phyloP scores from a whole-genome alignment of 2,113 vertebrate genomes.

The Callipepla squamata region DNA sequence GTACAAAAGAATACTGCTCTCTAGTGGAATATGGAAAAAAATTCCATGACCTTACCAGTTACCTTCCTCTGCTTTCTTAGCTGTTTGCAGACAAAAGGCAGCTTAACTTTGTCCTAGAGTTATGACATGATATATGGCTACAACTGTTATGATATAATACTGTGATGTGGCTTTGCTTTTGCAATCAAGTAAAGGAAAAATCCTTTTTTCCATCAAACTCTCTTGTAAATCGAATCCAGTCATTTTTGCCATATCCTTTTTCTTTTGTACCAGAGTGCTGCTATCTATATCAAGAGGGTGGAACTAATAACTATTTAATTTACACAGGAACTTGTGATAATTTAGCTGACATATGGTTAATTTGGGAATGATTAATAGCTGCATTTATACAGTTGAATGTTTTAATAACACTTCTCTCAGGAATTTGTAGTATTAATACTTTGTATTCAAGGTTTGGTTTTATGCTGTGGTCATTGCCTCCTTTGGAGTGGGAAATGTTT shows the following conservation, averaged over 20 bases:
- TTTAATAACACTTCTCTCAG: conserved; percentile 70
- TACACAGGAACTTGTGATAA: conserved; percentile 71
- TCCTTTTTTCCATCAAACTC: not conserved
- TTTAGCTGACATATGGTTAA: conserved; percentile 75
- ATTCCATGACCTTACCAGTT: conserved; percentile 69
- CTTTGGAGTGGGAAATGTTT: not conserved
- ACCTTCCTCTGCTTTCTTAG: conserved; percentile 42
- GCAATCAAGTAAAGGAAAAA: conserved; percentile 66
- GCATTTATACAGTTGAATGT: conserved; percentile 67
- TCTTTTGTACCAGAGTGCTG: not conserved
- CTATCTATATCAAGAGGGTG: conserved; percentile 49
- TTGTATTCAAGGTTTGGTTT: conserved; percentile 4
- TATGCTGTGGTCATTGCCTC: not conserved
- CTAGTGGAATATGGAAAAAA: conserved; percentile 80
- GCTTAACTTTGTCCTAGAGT: conserved; percentile 56
- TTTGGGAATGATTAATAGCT: conserved; percentile 76
- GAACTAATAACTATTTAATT: conserved; percentile 80
- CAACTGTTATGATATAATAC: conserved; percentile 74
- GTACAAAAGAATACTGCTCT: conserved; percentile 87
- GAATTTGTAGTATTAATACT: conserved; percentile 53
- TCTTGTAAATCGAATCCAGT: conserved; percentile 68
- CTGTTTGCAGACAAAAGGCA: conserved; percentile 37
- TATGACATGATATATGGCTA: conserved; percentile 74
- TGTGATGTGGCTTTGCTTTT: conserved; percentile 71
- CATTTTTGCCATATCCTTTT: not conserved